phyloP scores from a whole-genome alignment of 2,888 invertebrate species.

The Dicycla oo region DNA sequence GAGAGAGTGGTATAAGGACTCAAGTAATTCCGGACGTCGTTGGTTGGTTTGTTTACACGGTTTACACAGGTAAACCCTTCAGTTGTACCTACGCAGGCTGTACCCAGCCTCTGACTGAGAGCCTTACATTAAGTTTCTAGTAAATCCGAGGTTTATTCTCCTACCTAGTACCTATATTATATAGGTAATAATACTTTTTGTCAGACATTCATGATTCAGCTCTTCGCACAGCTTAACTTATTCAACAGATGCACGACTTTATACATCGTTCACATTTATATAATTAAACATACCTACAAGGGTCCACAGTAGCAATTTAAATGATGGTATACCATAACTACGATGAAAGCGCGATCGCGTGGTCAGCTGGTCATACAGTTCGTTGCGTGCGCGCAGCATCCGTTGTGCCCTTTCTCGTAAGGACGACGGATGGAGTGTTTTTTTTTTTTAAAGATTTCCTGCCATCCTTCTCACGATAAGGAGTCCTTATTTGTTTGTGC shows the following conservation, averaged over 20 bases:
- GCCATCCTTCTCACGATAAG: neutral
- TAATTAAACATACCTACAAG: constrained; percentile 2
- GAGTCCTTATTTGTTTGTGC: neutral
- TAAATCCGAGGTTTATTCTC: too few relatives aligned
- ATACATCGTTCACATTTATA: constrained; percentile 3
- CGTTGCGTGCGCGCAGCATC: constrained; percentile 51
- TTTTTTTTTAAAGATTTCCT: constrained; percentile 22
- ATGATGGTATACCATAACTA: constrained; percentile 17
- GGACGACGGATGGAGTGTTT: constrained; percentile 11
- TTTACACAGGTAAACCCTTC: neutral
- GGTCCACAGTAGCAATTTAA: neutral
- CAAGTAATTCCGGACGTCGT: neutral
- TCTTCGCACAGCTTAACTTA: neutral
- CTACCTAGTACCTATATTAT: too few relatives aligned
- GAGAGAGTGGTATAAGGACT: neutral
- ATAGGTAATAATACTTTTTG: too few relatives aligned
- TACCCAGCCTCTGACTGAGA: neutral
- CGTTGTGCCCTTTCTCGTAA: constrained; percentile 20
- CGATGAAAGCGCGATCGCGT: constrained; percentile 46
- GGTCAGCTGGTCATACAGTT: constrained; percentile 11
- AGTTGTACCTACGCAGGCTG: neutral
- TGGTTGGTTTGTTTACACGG: neutral
- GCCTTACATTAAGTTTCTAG: neutral
- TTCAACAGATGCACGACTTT: neutral
- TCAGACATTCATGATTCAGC: neutral